phyloP scores from a whole-genome alignment of 2,888 invertebrate genomes.

The Drosophila nr. perissopoda region DNA sequence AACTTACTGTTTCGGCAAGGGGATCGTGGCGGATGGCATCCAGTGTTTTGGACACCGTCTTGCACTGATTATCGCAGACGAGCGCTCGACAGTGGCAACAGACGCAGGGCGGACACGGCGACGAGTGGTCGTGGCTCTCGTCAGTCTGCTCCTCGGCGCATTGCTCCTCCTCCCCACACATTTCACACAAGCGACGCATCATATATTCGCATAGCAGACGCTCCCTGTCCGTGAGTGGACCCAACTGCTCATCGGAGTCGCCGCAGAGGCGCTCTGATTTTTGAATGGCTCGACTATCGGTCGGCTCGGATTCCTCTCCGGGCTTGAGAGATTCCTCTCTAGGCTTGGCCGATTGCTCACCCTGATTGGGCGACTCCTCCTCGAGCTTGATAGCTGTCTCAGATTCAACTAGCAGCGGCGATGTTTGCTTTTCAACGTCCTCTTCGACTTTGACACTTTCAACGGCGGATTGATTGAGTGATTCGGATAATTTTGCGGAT shows the following conservation, averaged over 20 bases:
- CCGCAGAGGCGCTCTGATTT: not conserved
- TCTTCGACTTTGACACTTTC: not conserved
- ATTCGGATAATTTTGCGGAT: not conserved
- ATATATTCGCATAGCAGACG: slow-evolving; percentile 47
- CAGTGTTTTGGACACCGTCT: slow-evolving; percentile 57
- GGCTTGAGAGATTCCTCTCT: too few species aligned
- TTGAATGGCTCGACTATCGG: not conserved
- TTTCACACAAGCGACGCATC: slow-evolving; percentile 42
- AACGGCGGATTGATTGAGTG: not conserved
- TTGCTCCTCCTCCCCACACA: slow-evolving; percentile 30
- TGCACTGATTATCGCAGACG: slow-evolving; percentile 55
- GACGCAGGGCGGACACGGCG: slow-evolving; percentile 43
- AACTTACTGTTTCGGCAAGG: slow-evolving; percentile 60
- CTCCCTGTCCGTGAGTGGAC: slow-evolving; percentile 45
- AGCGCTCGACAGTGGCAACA: slow-evolving; percentile 76
- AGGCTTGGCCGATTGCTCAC: too few species aligned
- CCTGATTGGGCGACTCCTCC: not conserved
- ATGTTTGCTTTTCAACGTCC: not conserved
- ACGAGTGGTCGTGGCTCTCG: not conserved
- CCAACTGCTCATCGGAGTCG: slow-evolving; percentile 1
- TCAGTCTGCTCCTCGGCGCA: slow-evolving; percentile 7
- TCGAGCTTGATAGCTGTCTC: too few species aligned
- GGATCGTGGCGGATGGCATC: slow-evolving; percentile 58
- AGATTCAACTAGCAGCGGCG: not conserved
- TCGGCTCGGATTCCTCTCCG: not conserved